Evolutionary conservation across 2,797 vertebrate genomes (phyloP).

Genomic region (Eremophila alpestris): DNA sequence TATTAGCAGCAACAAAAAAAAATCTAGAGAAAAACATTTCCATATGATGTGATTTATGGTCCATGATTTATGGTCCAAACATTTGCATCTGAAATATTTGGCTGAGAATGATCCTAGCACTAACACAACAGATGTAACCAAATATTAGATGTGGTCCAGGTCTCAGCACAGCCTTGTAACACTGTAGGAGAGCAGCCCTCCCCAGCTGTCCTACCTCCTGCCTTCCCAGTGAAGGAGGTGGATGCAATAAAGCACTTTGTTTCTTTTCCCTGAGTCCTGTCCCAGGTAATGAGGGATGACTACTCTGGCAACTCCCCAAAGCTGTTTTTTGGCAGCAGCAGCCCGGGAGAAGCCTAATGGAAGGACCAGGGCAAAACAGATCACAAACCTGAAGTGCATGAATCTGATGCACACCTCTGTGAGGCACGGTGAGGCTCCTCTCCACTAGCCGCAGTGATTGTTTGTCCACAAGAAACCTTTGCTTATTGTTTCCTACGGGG

Average conservation of each 20-base stretch:
- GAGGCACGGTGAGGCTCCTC: accelerated
- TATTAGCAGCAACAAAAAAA: not conserved
- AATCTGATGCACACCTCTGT: not conserved
- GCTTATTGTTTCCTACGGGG: not conserved
- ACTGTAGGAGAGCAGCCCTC: not conserved
- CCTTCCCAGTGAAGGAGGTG: not conserved
- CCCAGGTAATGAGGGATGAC: accelerated
- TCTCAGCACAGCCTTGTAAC: not conserved
- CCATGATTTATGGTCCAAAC: not conserved
- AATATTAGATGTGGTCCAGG: not conserved
- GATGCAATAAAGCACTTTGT: not conserved
- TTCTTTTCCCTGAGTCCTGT: not conserved
- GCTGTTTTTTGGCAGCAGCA: not conserved
- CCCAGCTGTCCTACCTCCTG: not conserved
- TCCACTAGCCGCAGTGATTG: not conserved
- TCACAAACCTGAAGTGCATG: not conserved
- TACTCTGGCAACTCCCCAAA: not conserved
- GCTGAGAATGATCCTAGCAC: not conserved
- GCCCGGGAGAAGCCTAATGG: not conserved
- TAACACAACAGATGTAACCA: not conserved
- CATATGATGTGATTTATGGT: not conserved
- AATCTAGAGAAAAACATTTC: not conserved
- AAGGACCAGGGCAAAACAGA: not conserved
- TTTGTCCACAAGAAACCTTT: not conserved
- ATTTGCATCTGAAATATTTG: not conserved